Conservation (phyloP, 2,888 invertebrate species). For the Papilio gigon region DNA sequence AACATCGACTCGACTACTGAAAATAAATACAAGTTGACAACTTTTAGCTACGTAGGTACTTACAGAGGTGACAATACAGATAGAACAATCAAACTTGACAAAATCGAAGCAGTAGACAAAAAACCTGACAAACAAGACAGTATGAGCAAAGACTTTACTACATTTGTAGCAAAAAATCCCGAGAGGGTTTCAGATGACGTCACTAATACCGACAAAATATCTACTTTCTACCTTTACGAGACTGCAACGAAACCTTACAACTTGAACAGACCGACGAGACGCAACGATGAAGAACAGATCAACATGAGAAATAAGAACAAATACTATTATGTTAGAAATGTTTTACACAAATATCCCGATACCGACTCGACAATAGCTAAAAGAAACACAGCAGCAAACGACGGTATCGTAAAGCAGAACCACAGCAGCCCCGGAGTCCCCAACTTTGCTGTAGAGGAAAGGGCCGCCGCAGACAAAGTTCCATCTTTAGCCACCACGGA, state of each 20-base stretch:
- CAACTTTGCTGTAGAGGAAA: conserved; percentile 61
- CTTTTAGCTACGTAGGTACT: conserved; percentile 78
- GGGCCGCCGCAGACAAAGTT: conserved; percentile 64
- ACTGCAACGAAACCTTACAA: conserved; percentile 73
- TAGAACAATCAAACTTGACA: conserved; percentile 44
- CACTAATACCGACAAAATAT: conserved; percentile 60
- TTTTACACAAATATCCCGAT: conserved; percentile 70
- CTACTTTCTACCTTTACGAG: conserved; percentile 73
- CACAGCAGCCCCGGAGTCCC: conserved; percentile 55
- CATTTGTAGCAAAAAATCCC: conserved; percentile 53
- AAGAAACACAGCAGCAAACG: conserved; percentile 41
- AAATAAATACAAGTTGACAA: conserved; percentile 73
- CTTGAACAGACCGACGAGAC: conserved; percentile 70
- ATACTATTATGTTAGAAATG: conserved; percentile 75
- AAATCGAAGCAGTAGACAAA: conserved; percentile 35
- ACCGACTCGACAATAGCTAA: conserved; percentile 46
- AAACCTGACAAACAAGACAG: conserved; percentile 52
- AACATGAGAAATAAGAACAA: conserved; percentile 58
- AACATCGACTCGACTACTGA: conserved; percentile 61
- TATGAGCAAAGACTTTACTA: conserved; percentile 70
- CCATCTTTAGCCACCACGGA: conserved; percentile 59
- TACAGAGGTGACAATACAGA: conserved; percentile 62
- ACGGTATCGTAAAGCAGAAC: conserved; percentile 54
- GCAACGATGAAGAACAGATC: conserved; percentile 62
- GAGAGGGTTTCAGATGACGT: conserved; percentile 49